Base-by-base conservation (phyloP, 1,140 invertebrate genomes). In the Paraescarpia echinospica region DNA sequence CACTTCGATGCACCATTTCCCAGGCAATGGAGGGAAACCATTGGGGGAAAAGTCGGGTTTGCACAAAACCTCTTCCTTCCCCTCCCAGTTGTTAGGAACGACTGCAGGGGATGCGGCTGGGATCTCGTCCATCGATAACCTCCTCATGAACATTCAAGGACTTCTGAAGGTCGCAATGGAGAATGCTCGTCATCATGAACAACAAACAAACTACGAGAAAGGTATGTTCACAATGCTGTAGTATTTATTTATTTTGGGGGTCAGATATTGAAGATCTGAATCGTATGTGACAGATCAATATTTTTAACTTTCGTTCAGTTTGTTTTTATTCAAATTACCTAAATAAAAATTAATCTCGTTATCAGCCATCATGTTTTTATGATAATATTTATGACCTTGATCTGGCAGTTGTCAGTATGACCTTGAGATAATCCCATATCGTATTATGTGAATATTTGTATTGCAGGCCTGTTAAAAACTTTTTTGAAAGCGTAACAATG, bases 141-240 rank as follows among this genome's bases (percentile, higher is more conserved):
- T 99, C 90, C 97, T 99, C 91, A 97, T 98, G 94, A 99, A 99
- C 96, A 99, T 99, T 94, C 98, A 99, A 96, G 98, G 98, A 34
- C 97, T 99, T 93, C 97, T 99, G 89, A 99, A 99, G 96, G 98
- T 99, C 90, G 98, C 98, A 18, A 98, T 98, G 14, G 98, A 99
- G 96, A 99, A 99, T 96, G 98, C 98, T 51, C 97, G 98, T 93
- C 98, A 99, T 95, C 98, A 99, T 96, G 98, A 99, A 96, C 97
- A 98, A 94, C 98, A 99, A 96, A 98, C 99, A 96, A 98, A 98
- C 97, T 98, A 98, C 96, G 98, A 99, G 96, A 99, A 99, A 98
- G 98, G 98, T 99, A 96, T 96, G 96, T 90, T 34, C 18, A 51
- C 18, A 18, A 51, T 51, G 48, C 48, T 51, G 9, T 41, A 41